Evolutionary conservation across 2,113 vertebrate genomes (phyloP).

Genomic region (Rhinolophus sinicus): DNA sequence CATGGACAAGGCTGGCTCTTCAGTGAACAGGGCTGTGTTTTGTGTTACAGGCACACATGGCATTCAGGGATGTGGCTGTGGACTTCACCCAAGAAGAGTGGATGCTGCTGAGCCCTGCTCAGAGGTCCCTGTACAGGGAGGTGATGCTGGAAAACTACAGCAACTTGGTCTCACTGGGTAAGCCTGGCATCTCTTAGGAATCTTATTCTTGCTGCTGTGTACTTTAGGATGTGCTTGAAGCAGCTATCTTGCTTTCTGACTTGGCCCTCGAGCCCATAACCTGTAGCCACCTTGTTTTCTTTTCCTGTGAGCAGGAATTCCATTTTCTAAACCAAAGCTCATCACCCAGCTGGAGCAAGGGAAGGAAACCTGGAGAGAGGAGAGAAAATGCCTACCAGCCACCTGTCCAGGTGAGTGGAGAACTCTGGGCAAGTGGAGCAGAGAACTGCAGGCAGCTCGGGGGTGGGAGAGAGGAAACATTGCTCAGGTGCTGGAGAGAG

Average conservation of each 20-base stretch:
- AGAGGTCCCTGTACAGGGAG: constrained; percentile 75
- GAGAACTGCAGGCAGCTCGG: neutral
- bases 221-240: neutral
- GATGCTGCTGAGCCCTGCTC: constrained; percentile 71
- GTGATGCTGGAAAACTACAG: constrained; percentile 82
- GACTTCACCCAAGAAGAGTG: constrained; percentile 78
- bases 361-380: constrained; percentile 68
- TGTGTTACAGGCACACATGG: constrained; percentile 75
- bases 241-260: neutral
- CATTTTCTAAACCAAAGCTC: constrained; percentile 77
- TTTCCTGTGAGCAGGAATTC: constrained; percentile 67
- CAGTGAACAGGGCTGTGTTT: neutral
- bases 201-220: neutral
- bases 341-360: constrained; percentile 74
- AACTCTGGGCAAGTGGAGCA: neutral
- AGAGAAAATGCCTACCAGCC: constrained; percentile 18
- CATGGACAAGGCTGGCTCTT: neutral
- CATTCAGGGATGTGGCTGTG: constrained; percentile 80
- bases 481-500: neutral
- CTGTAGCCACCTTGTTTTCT: constrained; percentile 25
- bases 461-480: neutral
- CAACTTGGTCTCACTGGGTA: constrained; percentile 74
- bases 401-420: constrained; percentile 55
- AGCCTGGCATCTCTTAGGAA: neutral
- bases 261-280: neutral